Conservation (phyloP, 2,113 vertebrate genomes). For the Rattus norvegicus region GRCr8 NC_086019.1:31737501-31738000, state of each 20-base stretch:
- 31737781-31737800: neutral
- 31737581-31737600: too few relatives aligned
- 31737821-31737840: neutral
- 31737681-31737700: neutral
- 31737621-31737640: neutral
- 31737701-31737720: neutral
- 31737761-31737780: constrained; percentile 20
- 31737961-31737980: rapidly evolving
- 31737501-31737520: too few relatives aligned
- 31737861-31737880: neutral
- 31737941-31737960: rapidly evolving
- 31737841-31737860: neutral
- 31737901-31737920: neutral
- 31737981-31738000: rapidly evolving
- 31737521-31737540: too few relatives aligned
- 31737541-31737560: too few relatives aligned
- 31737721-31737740: neutral
- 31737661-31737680: neutral
- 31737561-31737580: too few relatives aligned
- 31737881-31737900: neutral
- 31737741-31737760: neutral
- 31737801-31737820: neutral
- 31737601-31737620: neutral
- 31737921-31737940: rapidly evolving
- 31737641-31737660: constrained; percentile 15